Percentiles rank a stretch among this genome's conserved stretches.
Conservation (phyloP, 2,797 vertebrate species). For the Melanogrammus aeglefinus region DNA sequence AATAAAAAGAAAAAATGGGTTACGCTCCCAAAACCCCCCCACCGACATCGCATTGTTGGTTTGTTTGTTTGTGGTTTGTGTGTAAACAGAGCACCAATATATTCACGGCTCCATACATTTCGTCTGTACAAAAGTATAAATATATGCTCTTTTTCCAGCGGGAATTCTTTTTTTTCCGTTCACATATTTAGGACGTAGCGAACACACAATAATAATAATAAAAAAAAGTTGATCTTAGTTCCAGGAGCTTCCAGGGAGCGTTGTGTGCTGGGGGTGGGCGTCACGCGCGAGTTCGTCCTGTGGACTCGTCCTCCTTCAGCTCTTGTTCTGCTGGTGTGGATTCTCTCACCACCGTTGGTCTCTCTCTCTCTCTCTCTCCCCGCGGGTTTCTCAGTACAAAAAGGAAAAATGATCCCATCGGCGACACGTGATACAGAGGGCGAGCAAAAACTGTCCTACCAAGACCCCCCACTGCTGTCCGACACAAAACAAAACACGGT, state of each 20-base stretch:
- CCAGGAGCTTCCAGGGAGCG: slow-evolving; percentile 49
- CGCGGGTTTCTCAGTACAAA: neutral
- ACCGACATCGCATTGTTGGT: slow-evolving; percentile 53
- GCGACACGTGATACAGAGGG: neutral
- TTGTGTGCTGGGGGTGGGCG: neutral
- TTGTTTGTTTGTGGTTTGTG: slow-evolving; percentile 34
- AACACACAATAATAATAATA: slow-evolving; percentile 38
- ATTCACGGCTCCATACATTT: slow-evolving; percentile 82
- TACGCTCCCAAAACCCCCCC: slow-evolving; percentile 17
- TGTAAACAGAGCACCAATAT: slow-evolving; percentile 93
- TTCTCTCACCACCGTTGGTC: neutral
- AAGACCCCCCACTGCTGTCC: neutral
- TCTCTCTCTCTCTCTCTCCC: neutral
- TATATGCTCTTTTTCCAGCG: slow-evolving; percentile 81
- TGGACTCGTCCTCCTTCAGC: neutral
- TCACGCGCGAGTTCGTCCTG: neutral
- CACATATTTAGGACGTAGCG: slow-evolving; percentile 77
- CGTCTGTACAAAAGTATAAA: slow-evolving; percentile 95
- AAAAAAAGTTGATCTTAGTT: slow-evolving; percentile 64
- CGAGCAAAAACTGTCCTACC: too few relatives aligned
- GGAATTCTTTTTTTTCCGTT: slow-evolving; percentile 53
- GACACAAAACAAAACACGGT: neutral
- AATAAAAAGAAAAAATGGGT: slow-evolving; percentile 43
- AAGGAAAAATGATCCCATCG: neutral
- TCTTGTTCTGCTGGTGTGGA: neutral